Evolutionary conservation across 1,140 invertebrate species (phyloP), one percentile per base, ranked within the genome.

Genomic region (Choristoneura fumiferana): DNA sequence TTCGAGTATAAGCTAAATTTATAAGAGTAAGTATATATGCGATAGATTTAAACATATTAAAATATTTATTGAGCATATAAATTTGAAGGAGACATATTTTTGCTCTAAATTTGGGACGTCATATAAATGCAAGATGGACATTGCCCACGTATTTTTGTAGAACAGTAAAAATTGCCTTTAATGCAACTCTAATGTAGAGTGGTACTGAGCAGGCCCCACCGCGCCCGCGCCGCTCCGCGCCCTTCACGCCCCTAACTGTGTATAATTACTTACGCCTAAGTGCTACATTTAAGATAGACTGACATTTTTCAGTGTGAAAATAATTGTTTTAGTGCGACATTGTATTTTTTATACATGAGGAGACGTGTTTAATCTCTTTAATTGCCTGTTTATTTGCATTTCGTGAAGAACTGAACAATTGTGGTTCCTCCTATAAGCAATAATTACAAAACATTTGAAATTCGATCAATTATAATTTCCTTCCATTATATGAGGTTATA

Each of bases 121-220:
- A 81, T 75, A 78, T 80, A 77, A 82, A 78, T 87, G 76, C 80
- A 82, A 76, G 73, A 85, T 81, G 78, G 79, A 84, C 81, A 85
- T 87, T 87, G 86, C 86, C 86, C 86, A 89, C 86, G 81, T 89
- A 87, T 89, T 88, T 87, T 84, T 87, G 76, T 87, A 88, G 78
- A 67, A 78, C 79, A 80, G 81, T 84, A 78, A 49, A 76, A 77
- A 73, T 81, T 74, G 78, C 80, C 82, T 86, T 86, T 81, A 78
- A 74, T 75, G 78, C 73, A 49, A 49, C 22, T 33, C 43, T n/a
- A 29, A 22, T n/a, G 43, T 29, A 29, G 43, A 49, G 43, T 10
- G 22, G 43, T 29, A 29, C 22, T 29, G 22, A 29, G 18, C 43
- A 49, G 43, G 18, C 17, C 18, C 36, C 6, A 33, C 33, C 18